Percentiles rank a stretch among this genome's conserved stretches.
Evolutionary conservation across 2,888 invertebrate species (phyloP).

Genomic region (Nephrotoma flavescens): DNA sequence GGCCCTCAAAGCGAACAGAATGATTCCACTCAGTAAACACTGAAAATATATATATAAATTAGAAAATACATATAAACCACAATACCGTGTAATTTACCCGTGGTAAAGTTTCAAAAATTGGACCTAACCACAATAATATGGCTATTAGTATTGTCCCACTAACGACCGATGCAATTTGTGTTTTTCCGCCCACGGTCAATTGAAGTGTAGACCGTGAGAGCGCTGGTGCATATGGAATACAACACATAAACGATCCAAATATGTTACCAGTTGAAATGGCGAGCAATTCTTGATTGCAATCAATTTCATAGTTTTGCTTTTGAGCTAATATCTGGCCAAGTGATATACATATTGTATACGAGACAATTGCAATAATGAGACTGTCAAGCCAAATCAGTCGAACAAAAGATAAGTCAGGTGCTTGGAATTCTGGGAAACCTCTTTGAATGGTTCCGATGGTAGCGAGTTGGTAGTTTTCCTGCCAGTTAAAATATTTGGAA

Average conservation of each 20-base stretch:
- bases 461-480: not conserved
- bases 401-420: not conserved
- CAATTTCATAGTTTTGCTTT: slow-evolving; percentile 50
- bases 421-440: not conserved
- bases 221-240: slow-evolving; percentile 49
- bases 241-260: slow-evolving; percentile 37
- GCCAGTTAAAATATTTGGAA: not conserved
- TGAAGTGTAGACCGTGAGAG: slow-evolving; percentile 56
- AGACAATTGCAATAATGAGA: slow-evolving; percentile 39
- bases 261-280: slow-evolving; percentile 31
- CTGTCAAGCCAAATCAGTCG: not conserved
- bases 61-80: not conserved
- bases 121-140: slow-evolving; percentile 66
- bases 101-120: slow-evolving; percentile 65
- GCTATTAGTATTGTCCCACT: slow-evolving; percentile 55
- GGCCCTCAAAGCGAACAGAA: slow-evolving; percentile 60
- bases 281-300: slow-evolving; percentile 58
- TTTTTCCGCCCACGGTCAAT: slow-evolving; percentile 62
- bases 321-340: slow-evolving; percentile 61
- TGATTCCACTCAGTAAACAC: slow-evolving; percentile 51
- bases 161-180: slow-evolving; percentile 66
- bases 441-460: not conserved
- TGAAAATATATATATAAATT: slow-evolving; percentile 14
- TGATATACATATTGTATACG: slow-evolving; percentile 57
- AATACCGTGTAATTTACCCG: not conserved